Evolutionary conservation across 2,888 invertebrate genomes (phyloP).

Genomic region (Acanthoscelides obtectus): DNA sequence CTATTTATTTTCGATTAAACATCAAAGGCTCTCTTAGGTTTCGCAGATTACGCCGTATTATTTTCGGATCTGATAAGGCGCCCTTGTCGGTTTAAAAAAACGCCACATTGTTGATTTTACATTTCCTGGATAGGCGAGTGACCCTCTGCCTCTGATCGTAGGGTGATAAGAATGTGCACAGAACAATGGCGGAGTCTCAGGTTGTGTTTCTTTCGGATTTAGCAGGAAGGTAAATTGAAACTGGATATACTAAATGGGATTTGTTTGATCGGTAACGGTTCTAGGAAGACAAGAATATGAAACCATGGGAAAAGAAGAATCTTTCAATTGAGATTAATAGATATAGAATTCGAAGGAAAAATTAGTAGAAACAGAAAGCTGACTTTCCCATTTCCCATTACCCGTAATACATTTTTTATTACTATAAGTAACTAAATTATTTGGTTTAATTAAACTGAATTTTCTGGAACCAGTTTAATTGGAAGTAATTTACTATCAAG

Average conservation of each 20-base stretch:
- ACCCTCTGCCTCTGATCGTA: conserved; percentile 7
- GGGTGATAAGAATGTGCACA: conserved; percentile 4
- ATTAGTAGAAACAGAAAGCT: no score
- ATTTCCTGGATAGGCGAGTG: conserved; percentile 32
- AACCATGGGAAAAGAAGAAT: background rate
- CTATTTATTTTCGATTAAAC: conserved; percentile 44
- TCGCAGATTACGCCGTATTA: conserved; percentile 42
- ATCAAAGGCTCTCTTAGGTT: conserved; percentile 45
- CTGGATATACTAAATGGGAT: background rate
- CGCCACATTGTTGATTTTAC: conserved; percentile 36
- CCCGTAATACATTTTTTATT: no score
- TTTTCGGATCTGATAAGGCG: conserved; percentile 40
- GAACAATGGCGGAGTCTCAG: conserved; percentile 23
- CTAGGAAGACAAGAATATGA: background rate
- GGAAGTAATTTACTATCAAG: no score
- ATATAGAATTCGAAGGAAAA: no score
- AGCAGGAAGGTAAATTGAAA: background rate
- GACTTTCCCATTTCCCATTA: no score
- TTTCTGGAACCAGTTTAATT: no score
- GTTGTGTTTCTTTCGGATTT: conserved; percentile 14
- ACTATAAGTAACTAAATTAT: no score
- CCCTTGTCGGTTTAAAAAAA: conserved; percentile 29
- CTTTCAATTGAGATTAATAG: no score
- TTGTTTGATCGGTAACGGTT: background rate
- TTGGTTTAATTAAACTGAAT: no score